Evolutionary conservation across 2,888 invertebrate species (phyloP).

Genomic region (Andrena dorsata): DNA sequence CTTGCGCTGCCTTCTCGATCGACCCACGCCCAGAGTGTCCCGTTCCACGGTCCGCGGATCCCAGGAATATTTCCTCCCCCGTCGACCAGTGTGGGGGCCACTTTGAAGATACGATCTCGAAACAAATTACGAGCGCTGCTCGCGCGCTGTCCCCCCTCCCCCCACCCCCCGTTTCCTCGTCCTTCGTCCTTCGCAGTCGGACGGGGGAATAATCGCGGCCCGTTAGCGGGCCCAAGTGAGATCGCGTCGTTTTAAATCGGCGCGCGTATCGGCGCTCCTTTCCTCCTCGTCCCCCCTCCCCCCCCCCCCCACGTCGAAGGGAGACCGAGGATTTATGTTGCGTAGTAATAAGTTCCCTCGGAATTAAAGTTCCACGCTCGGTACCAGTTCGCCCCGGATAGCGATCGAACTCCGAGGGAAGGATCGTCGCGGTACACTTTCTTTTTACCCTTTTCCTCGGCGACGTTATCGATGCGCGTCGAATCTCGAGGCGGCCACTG

Average conservation of each 20-base stretch:
- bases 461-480: slow-evolving; percentile 17
- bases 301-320: neutral
- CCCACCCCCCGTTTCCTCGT: slow-evolving; percentile 56
- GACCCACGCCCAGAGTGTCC: slow-evolving; percentile 56
- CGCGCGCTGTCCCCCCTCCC: slow-evolving; percentile 47
- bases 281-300: neutral
- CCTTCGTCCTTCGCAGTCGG: slow-evolving; percentile 74
- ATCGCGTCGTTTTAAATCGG: slow-evolving; percentile 65
- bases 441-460: neutral
- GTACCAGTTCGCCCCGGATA: slow-evolving; percentile 48
- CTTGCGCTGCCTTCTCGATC: slow-evolving; percentile 34
- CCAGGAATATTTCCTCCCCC: slow-evolving; percentile 69
- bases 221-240: slow-evolving; percentile 70
- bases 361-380: slow-evolving; percentile 55
- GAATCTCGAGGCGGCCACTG: slow-evolving; percentile 18
- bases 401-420: slow-evolving; percentile 32
- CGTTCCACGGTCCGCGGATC: slow-evolving; percentile 58
- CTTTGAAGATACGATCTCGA: slow-evolving; percentile 84
- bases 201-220: slow-evolving; percentile 79
- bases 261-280: slow-evolving; percentile 45
- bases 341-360: slow-evolving; percentile 50
- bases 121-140: slow-evolving; percentile 82
- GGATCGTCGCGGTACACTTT: slow-evolving; percentile 9
- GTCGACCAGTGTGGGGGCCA: slow-evolving; percentile 77
- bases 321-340: slow-evolving; percentile 36